These are phyloP conservation scores for Gnathonemus longibarbis DNA, from an alignment of 2,113 vertebrate genomes.

Conservation along the genomic window DNA sequence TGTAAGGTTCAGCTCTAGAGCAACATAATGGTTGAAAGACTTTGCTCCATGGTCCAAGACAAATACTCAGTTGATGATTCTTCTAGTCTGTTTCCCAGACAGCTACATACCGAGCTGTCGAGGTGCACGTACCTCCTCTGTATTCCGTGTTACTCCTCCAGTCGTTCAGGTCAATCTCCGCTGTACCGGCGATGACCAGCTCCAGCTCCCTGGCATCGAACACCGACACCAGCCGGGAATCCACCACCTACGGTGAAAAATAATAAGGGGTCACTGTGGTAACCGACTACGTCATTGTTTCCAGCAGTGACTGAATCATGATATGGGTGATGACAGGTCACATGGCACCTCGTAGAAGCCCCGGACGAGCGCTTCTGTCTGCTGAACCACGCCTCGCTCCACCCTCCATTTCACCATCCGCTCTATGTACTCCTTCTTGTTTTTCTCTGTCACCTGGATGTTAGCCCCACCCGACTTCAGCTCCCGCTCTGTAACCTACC, in stretches of 20 bases:
- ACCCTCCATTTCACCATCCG: constrained; percentile 97
- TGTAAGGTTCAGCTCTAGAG: neutral
- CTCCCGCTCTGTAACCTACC: constrained; percentile 91
- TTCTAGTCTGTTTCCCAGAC: neutral
- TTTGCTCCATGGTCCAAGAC: neutral
- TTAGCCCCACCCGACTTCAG: constrained; percentile 90
- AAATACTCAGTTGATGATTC: neutral
- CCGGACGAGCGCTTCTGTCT: constrained; percentile 86
- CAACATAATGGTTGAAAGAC: neutral
- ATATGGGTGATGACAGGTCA: neutral
- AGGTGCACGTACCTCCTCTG: constrained; percentile 75
- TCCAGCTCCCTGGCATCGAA: constrained; percentile 95
- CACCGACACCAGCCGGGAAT: constrained; percentile 91
- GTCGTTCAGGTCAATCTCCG: constrained; percentile 91
- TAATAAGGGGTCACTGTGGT: neutral
- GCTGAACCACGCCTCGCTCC: constrained; percentile 85
- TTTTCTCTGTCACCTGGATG: constrained; percentile 94
- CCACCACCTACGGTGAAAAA: constrained; percentile 76
- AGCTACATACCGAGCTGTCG: neutral
- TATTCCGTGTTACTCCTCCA: constrained; percentile 95
- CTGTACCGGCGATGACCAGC: constrained; percentile 93
- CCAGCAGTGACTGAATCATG: neutral
- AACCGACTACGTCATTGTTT: neutral
- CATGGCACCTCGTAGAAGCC: constrained; percentile 90
- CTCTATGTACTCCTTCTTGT: constrained; percentile 97